A percentile compares a stretch with the other conserved stretches of the same genome.
phyloP scores from a whole-genome alignment of 2,888 invertebrate species.

The Hydrotaea cyrtoneurina region DNA sequence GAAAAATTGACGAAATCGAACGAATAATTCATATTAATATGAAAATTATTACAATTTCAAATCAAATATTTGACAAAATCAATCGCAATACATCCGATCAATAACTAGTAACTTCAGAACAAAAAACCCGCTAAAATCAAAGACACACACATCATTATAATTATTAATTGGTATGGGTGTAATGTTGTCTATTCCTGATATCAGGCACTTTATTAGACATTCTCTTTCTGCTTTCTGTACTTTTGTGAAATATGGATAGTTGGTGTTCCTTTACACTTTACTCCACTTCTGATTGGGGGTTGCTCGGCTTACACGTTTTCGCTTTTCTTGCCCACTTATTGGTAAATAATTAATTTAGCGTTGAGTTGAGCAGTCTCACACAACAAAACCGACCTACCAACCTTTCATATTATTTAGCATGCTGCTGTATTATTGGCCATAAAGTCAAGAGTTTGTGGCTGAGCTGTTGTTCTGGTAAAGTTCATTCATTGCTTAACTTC shows the following conservation, averaged over 20 bases:
- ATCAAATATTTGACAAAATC: too few relatives aligned
- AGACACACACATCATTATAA: background rate
- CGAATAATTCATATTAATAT: too few relatives aligned
- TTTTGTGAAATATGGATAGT: background rate
- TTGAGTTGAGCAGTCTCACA: constrained; percentile 50
- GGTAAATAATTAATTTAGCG: constrained; percentile 33
- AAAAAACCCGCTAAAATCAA: constrained; percentile 74
- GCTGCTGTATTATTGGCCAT: background rate
- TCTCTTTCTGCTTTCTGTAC: constrained; percentile 42
- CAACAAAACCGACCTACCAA: background rate
- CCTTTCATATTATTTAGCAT: constrained; percentile 53
- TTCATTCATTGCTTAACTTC: constrained; percentile 53
- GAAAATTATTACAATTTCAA: too few relatives aligned
- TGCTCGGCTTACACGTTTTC: too few relatives aligned
- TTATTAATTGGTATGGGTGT: background rate
- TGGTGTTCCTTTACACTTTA: background rate
- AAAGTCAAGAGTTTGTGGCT: constrained; percentile 29
- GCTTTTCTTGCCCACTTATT: constrained; percentile 12
- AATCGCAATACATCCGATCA: constrained; percentile 79
- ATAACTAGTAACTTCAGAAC: constrained; percentile 75
- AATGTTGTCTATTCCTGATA: constrained; percentile 75
- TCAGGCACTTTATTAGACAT: constrained; percentile 81
- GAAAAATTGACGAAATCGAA: too few relatives aligned
- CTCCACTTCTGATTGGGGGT: too few relatives aligned
- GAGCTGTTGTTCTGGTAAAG: constrained; percentile 31